phyloP scores from a whole-genome alignment of 2,797 vertebrate species.

The Onychomys leucogaster region DNA sequence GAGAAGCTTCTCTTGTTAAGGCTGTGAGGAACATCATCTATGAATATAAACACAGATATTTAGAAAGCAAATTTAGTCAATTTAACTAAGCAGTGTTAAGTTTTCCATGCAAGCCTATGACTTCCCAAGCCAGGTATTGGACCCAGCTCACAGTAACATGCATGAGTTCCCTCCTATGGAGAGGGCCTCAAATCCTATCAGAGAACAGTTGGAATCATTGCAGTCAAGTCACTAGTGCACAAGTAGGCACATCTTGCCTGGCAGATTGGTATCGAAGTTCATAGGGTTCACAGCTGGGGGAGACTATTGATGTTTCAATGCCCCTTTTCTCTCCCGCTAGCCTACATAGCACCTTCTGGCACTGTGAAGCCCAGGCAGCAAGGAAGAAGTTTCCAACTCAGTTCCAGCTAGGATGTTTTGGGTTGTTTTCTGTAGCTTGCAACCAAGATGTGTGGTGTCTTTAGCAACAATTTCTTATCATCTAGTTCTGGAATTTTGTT shows the following conservation, averaged over 20 bases:
- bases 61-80: neutral
- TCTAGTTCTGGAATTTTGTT: neutral
- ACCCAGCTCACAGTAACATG: neutral
- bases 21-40: neutral
- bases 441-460: neutral
- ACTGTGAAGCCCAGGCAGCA: neutral
- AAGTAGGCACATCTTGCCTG: neutral
- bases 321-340: neutral
- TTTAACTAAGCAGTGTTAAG: neutral
- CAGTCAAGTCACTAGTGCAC: no score
- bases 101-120: neutral
- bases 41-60: neutral
- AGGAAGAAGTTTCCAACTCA: neutral
- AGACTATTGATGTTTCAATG: neutral
- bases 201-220: no score
- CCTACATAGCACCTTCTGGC: neutral
- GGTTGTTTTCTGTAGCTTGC: neutral
- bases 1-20: neutral
- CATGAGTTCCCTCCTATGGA: neutral
- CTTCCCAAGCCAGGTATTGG: neutral
- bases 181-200: no score
- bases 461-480: neutral
- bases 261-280: neutral
- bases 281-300: neutral
- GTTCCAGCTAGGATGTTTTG: neutral